Evolutionary conservation across 1,140 invertebrate genomes (phyloP), one percentile per base, ranked within the genome.

Genomic region (Caenorhabditis remanei): DNA sequence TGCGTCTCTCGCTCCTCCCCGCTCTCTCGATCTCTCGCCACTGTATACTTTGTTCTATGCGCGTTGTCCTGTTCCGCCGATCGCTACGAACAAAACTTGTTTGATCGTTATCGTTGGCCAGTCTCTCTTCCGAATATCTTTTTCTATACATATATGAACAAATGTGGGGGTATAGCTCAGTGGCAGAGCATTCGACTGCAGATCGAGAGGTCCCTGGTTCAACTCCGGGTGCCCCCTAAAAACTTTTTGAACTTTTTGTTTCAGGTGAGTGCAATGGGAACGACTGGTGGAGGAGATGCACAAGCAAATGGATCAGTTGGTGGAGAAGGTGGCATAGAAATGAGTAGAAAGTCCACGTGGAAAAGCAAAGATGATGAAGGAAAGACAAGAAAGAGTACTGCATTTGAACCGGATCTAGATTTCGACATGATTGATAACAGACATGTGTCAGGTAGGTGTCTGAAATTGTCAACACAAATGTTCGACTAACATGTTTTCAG

Each of bases 101-200:
- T n/a, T 40, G 61, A 40, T 24, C 61, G 32, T 40, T 40, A 41
- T 65, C 61, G 32, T 9, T 19, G 61, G 2, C 32, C 24, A 40
- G 3, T 41, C 32, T 40, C 9, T 4, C 16, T 40, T 6, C 32
- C 19, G 21, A 40, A 14, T 40, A 65, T 65, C 24, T 65, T 65
- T 65, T 65, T 9, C 32, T 14, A 13, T 32, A 9, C 9, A 40
- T 65, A 11, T 13, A 3, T 11, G 7, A 3, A 16, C 8, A 14
- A 65, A 19, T 13, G 32, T 89, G 88, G 88, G 88, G 87, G 92
- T 93, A 93, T 93, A 93, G 93, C 93, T 93, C 93, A 93, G 93
- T 93, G 93, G 93, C 93, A 93, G 93, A 93, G 93, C 93, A 93
- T 93, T 93, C 93, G 93, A 93, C 93, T 93, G 93, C 93, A 93